These are phyloP conservation scores for Xestia c-nigrum DNA, from an alignment of 2,888 invertebrate species.

Conservation along the genomic window DNA sequence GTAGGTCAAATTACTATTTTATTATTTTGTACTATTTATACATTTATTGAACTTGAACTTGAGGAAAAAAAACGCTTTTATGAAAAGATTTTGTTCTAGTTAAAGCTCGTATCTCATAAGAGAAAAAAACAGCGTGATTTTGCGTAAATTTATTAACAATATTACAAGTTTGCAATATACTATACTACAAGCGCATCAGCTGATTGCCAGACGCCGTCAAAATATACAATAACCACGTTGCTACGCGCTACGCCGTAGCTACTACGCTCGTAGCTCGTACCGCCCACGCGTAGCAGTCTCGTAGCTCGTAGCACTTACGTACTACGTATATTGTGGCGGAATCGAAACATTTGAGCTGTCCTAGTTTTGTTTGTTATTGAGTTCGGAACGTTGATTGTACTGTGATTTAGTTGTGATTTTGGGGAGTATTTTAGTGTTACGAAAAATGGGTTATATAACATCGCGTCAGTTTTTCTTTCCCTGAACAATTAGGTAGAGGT, in stretches of 20 bases:
- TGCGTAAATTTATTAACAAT: not conserved
- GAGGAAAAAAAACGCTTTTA: not conserved
- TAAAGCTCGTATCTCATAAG: not conserved
- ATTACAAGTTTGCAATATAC: slow-evolving; percentile 16
- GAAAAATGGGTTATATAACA: not conserved
- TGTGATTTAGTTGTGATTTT: slow-evolving; percentile 11
- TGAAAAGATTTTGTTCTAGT: not conserved
- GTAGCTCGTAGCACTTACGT: slow-evolving; percentile 56
- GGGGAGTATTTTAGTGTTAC: not conserved
- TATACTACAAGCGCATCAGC: slow-evolving; percentile 62
- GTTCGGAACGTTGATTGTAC: slow-evolving; percentile 32
- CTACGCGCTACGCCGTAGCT: slow-evolving; percentile 65
- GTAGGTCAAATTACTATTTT: not conserved
- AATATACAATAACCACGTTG: slow-evolving; percentile 72
- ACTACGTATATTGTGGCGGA: slow-evolving; percentile 38
- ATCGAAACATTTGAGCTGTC: slow-evolving; percentile 36
- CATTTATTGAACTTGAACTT: not conserved
- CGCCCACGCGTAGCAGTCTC: slow-evolving; percentile 76
- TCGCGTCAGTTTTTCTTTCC: not conserved
- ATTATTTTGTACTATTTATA: not conserved
- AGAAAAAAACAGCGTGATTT: slow-evolving; percentile 2
- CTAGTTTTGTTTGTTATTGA: slow-evolving; percentile 50
- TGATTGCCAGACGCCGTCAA: slow-evolving; percentile 67
- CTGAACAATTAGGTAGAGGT: not conserved
- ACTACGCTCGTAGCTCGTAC: slow-evolving; percentile 69